Evolutionary conservation across 2,113 vertebrate genomes (phyloP), one percentile per base, ranked within the genome.

Genomic region (Choloepus hoffmanni): DNA sequence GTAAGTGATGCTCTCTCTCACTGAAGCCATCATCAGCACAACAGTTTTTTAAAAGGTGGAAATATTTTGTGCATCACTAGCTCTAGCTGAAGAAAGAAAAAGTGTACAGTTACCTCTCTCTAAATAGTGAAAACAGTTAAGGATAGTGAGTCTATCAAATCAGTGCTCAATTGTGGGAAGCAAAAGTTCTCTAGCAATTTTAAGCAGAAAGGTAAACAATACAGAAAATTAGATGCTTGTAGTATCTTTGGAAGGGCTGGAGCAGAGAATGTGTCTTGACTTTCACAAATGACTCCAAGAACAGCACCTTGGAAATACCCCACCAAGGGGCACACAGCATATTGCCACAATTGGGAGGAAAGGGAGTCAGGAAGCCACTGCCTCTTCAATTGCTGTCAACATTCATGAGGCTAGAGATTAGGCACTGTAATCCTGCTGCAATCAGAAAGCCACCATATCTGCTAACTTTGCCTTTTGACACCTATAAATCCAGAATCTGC

Each of bases 81-180:
- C 70, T 92, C 33, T 73, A 85, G 62, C 7, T 96, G 62, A 90
- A 90, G 36, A 83, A 77, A 90, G 14, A 16, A 63, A 67, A 45
- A 85, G 11, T 87, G 23, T 68, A 70, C 86, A 82, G 45, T 73
- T 76, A 48, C 7, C 40, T 77, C 81, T 86, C 83, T 89, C 60
- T 30, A 45, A 91, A 30, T 55, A 85, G n/a, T 70, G 28, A 93
- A 90, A 94, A 26, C 33, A 50, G n/a, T 93, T 93, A 63, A 43
- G 50, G 8, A 5, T 19, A 7, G 12, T 58, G 43, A 90, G 11
- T 79, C 67, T 78, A 15, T 72, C 60, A 43, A 18, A 40, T 68
- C 45, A 94, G 15, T 85, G 28, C 36, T 77, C 14, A 90, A 1
- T 63, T 55, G 3, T 58, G 28, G 23, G 19, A 82, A 93, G 73